Conservation (phyloP, 2,113 vertebrate species). For the Oceanodroma tethys region DNA sequence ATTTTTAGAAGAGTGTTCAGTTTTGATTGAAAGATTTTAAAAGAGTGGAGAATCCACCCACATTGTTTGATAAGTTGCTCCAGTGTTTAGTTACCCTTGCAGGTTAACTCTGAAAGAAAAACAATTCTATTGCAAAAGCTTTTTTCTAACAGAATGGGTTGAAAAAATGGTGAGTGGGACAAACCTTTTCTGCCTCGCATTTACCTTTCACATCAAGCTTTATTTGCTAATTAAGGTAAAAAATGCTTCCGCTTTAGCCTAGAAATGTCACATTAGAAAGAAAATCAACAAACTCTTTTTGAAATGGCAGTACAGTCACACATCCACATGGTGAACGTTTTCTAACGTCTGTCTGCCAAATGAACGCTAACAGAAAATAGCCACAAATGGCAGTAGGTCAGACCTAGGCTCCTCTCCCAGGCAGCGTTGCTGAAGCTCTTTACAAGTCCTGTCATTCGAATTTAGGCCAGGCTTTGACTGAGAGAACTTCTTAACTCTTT, state of each 20-base stretch:
- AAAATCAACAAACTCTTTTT: background rate
- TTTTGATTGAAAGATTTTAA: background rate
- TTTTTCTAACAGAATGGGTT: background rate
- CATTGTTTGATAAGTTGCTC: background rate
- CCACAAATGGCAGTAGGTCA: accelerated
- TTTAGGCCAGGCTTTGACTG: background rate
- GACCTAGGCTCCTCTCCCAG: background rate
- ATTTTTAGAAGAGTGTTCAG: background rate
- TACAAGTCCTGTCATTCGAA: background rate
- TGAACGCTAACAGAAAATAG: background rate
- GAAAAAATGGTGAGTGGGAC: background rate
- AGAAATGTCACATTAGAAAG: background rate
- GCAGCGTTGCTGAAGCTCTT: background rate
- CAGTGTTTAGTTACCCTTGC: background rate
- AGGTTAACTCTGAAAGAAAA: background rate
- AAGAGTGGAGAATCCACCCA: background rate
- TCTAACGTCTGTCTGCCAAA: accelerated
- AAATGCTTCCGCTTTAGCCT: background rate
- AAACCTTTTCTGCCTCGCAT: background rate
- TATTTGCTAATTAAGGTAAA: background rate
- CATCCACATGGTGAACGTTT: accelerated
- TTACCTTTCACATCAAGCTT: background rate
- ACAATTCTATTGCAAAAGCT: background rate
- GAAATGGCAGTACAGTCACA: background rate
- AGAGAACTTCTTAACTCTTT: background rate